phyloP scores from a whole-genome alignment of 1,140 invertebrate genomes.

The Achroia grisella region DNA sequence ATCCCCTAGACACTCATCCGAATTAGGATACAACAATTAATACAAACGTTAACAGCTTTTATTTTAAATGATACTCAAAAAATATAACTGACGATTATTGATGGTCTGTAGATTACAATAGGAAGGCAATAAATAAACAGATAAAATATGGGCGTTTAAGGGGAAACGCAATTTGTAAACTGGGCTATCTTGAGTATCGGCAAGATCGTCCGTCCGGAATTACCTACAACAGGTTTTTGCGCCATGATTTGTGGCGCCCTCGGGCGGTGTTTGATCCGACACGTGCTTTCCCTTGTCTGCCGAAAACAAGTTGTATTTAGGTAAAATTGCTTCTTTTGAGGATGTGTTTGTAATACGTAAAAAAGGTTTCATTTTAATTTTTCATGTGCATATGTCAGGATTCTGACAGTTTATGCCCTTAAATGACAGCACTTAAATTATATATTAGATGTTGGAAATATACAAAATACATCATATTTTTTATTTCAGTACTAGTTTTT shows the following conservation, averaged over 20 bases:
- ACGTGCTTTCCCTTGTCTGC: conserved; percentile 42
- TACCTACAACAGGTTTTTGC: conserved; percentile 68
- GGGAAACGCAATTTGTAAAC: conserved; percentile 63
- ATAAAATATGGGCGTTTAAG: conserved; percentile 66
- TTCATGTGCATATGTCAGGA: too few species aligned
- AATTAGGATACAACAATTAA: conserved; percentile 1
- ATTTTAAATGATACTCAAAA: conserved; percentile 10
- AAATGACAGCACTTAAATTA: too few species aligned
- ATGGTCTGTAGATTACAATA: conserved; percentile 1
- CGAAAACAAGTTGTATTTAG: conserved; percentile 55
- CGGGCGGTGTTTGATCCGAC: conserved; percentile 54
- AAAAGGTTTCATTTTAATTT: too few species aligned
- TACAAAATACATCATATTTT: neutral
- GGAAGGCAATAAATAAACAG: conserved; percentile 54
- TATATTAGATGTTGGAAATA: neutral
- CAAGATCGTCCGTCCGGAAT: conserved; percentile 50
- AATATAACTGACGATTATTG: neutral
- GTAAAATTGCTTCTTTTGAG: conserved; percentile 31
- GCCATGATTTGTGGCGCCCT: conserved; percentile 65
- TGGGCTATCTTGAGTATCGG: conserved; percentile 49
- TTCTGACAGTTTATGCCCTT: too few species aligned
- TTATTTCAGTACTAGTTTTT: neutral
- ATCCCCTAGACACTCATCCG: neutral
- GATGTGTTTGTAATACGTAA: neutral
- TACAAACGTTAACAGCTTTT: conserved; percentile 3